These are phyloP conservation scores for Synanthedon tipuliformis DNA, from an alignment of 2,888 invertebrate genomes.

Conservation along the genomic window DNA sequence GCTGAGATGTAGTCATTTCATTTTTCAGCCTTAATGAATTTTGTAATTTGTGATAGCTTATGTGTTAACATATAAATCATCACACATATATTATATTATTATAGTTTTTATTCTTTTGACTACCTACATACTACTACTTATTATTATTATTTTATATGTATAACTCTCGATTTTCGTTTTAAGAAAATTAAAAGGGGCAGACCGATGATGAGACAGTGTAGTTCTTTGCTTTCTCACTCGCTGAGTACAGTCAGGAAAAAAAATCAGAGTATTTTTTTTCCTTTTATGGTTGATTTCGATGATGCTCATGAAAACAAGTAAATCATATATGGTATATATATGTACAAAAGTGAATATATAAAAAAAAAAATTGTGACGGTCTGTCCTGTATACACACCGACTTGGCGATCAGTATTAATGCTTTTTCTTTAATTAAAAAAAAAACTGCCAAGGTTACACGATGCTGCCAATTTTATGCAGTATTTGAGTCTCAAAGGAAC, in stretches of 20 bases:
- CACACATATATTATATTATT: neutral
- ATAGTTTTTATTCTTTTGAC: neutral
- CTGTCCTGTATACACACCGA: constrained; percentile 15
- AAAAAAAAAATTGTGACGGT: no score
- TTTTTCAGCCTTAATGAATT: constrained; percentile 24
- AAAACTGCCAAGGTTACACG: constrained; percentile 37
- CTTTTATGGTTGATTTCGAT: no score
- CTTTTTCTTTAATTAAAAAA: constrained; percentile 9
- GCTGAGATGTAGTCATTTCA: constrained; percentile 40
- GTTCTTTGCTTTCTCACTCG: neutral
- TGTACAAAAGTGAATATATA: no score
- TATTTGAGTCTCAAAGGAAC: constrained; percentile 1
- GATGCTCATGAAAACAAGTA: no score
- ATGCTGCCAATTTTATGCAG: constrained; percentile 10
- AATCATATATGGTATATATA: no score
- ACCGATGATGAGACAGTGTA: neutral
- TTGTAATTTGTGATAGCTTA: constrained; percentile 35
- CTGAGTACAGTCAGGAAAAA: no score
- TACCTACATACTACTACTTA: neutral
- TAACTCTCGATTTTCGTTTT: neutral
- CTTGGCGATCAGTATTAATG: constrained; percentile 64
- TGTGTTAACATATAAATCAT: constrained; percentile 5
- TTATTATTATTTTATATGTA: neutral
- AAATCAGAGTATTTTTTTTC: no score
- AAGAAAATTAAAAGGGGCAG: neutral